phyloP scores from a whole-genome alignment of 2,888 invertebrate species.

The Eristalinus aeneus region DNA sequence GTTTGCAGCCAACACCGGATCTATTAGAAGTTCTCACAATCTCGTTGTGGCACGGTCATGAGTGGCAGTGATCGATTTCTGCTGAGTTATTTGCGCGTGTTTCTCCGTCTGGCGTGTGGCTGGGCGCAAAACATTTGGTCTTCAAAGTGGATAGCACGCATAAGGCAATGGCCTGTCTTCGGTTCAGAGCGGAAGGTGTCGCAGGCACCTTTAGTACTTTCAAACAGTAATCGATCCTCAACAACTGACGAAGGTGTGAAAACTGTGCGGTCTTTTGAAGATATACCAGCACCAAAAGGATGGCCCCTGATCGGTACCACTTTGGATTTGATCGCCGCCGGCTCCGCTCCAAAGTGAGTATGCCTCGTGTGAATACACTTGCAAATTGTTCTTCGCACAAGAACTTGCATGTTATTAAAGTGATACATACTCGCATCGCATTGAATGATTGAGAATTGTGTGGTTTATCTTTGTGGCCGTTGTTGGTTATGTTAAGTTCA shows the following conservation, averaged over 20 bases:
- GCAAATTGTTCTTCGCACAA: slow-evolving; percentile 13
- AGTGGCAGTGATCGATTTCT: slow-evolving; percentile 34
- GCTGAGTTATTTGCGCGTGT: slow-evolving; percentile 39
- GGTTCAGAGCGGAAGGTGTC: slow-evolving; percentile 5
- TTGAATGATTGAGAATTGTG: slow-evolving; percentile 25
- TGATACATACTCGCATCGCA: slow-evolving; percentile 19
- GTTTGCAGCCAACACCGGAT: slow-evolving; percentile 20
- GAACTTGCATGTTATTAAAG: slow-evolving; percentile 10
- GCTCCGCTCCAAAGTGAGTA: slow-evolving; percentile 82
- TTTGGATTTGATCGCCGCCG: slow-evolving; percentile 82
- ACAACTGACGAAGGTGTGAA: background rate
- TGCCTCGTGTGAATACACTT: background rate
- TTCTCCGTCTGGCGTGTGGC: slow-evolving; percentile 20
- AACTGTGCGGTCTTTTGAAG: slow-evolving; percentile 73
- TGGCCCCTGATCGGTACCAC: slow-evolving; percentile 83
- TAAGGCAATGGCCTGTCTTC: background rate
- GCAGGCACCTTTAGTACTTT: slow-evolving; percentile 9
- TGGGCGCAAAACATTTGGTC: slow-evolving; percentile 50
- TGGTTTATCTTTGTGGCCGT: slow-evolving; percentile 20
- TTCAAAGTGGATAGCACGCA: slow-evolving; percentile 12
- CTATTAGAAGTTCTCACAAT: slow-evolving; percentile 59
- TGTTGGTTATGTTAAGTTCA: slow-evolving; percentile 18
- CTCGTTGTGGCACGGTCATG: slow-evolving; percentile 42
- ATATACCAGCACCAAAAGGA: slow-evolving; percentile 82
- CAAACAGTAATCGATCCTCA: background rate